Evolutionary conservation across 2,113 vertebrate genomes (phyloP), one percentile per base, ranked within the genome.

Genomic region (Ovis aries): DNA sequence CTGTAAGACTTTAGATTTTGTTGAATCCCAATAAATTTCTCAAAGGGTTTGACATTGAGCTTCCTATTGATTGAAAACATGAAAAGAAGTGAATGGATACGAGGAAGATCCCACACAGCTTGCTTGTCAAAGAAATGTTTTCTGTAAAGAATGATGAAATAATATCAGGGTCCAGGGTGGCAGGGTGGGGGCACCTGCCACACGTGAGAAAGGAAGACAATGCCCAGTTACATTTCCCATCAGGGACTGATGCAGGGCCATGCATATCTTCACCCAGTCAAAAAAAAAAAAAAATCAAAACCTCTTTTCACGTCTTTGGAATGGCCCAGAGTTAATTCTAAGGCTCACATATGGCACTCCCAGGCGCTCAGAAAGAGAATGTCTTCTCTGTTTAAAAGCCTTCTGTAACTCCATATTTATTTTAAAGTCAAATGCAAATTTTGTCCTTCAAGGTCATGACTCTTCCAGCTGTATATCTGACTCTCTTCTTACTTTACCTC

Each of bases 11-110:
- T 96, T 67, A 95, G 91, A 95, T 94, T 96, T 96, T 87, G 88
- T 53, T 55, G 87, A 83, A 88, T 97, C 48, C 33, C 78, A 80
- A 95, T 95, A 93, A 36, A 97, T 95, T 97, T 97, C 96, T 97
- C 94, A 77, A 96, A 96, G 95, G 82, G 33, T 77, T 96, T 97
- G 87, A 94, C 97, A 97, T 19, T 81, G 86, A 98, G 96, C 93
- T 94, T 94, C 96, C 95, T 94, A 90, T 93, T 96, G 93, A 96
- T 88, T 85, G 93, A 96, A 97, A 96, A 93, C 71, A 95, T 92
- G 89, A 95, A 94, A 93, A 94, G 78, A 50, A 87, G 71, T 6
- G 52, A 93, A 67, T 88, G 60, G 91, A 78, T 82, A n/a, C 8
- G 33, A 88, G 11, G 83, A 64, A 33, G n/a, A 74, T 81, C 71